phyloP scores from a whole-genome alignment of 2,113 vertebrate genomes.

The Tachycineta bicolor region DNA sequence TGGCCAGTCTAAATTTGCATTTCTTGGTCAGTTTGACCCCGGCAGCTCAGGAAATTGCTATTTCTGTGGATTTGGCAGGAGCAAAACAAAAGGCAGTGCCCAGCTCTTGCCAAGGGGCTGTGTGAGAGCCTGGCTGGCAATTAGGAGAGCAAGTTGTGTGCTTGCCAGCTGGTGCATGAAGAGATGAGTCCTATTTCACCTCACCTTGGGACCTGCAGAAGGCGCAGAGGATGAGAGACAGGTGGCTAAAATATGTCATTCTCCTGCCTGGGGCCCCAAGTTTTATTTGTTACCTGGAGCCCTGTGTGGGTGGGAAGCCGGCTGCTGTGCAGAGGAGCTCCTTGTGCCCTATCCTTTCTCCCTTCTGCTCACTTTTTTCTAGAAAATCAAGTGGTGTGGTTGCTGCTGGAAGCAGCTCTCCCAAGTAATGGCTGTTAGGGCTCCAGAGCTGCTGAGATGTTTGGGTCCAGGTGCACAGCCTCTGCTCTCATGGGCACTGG shows the following conservation, averaged over 20 bases:
- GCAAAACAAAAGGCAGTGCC: not conserved
- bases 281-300: not conserved
- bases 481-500: fast-evolving
- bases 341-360: not conserved
- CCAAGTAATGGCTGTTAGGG: not conserved
- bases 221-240: not conserved
- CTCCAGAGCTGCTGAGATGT: not conserved
- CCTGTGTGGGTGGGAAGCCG: not conserved
- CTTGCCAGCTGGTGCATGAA: not conserved
- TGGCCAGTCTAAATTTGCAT: not conserved
- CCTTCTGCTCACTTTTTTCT: not conserved
- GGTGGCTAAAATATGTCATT: not conserved
- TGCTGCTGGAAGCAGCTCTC: not conserved
- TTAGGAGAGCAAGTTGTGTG: not conserved
- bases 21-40: not conserved
- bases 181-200: not conserved
- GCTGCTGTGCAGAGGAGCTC: not conserved
- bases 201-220: not conserved
- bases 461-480: not conserved
- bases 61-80: not conserved
- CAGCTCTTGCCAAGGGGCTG: not conserved
- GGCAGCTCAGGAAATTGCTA: not conserved
- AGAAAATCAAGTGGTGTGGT: not conserved
- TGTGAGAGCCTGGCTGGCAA: not conserved
- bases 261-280: not conserved